Base-by-base conservation (phyloP, 2,113 vertebrate genomes). In the Lepidiolamprologus cunningtoni region DNA sequence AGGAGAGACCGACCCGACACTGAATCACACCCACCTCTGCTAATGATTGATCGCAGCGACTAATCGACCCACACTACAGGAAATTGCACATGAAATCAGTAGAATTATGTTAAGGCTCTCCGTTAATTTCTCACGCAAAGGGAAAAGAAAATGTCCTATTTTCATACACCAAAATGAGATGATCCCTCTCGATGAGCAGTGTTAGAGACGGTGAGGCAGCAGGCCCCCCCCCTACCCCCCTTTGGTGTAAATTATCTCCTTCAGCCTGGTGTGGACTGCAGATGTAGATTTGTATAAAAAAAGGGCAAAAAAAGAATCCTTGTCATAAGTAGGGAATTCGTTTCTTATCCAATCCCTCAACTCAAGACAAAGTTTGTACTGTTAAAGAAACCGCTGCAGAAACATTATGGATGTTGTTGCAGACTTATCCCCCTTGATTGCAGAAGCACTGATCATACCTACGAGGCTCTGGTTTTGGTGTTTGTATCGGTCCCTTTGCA, bases 401-500 rank as follows among this genome's bases (percentile, higher is more conserved):
- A 68, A 37, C 21, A 37, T 71, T 61, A 16, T 4, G 28, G 68
- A 61, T 42, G 37, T 58, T 42, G 33, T 8, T 76, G 37, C 19
- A 23, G 73, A 52, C 16, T 37, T 53, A 17, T 37, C 40, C 3
- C 37, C 17, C 2, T 58, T 10, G 2, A 11, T 53, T 58, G 89
- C 81, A 13, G 54, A 68, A 54, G 55, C 54, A 53, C 26, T 47
- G 58, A 85, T 45, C 37, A n/a, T n/a, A 47, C 84, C n/a, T 54
- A n/a, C 13, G 4, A 9, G 2, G 50, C 55, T 89, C 81, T 84
- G n/a, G 45, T 89, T 87, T 90, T 83, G 37, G 21, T 85, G 80
- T 94, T 91, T 71, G 23, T 86, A 58, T 86, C 9, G 23, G 82
- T 88, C 83, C 84, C 73, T 87, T 86, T 86, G 80, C 83, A 80